phyloP scores from a whole-genome alignment of 1,140 invertebrate species.

The Drosophila santomea region DNA sequence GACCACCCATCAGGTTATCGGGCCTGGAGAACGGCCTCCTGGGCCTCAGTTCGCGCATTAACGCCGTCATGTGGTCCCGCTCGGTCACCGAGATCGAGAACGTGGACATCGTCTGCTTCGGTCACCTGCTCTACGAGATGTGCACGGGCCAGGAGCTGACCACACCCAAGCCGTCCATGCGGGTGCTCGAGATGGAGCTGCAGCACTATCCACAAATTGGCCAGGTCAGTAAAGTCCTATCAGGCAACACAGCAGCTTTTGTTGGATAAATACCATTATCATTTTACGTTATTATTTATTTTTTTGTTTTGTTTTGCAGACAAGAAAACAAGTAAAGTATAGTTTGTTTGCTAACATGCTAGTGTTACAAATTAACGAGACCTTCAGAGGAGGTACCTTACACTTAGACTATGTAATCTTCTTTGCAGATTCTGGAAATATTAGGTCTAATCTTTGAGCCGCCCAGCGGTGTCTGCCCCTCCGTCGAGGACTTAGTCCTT shows the following conservation, averaged over 20 bases:
- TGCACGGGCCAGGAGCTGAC: conserved; percentile 92
- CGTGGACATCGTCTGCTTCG: conserved; percentile 91
- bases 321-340: conserved; percentile 12
- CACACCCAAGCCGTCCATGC: conserved; percentile 89
- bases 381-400: too few relatives aligned
- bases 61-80: conserved; percentile 85
- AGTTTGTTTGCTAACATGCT: not conserved
- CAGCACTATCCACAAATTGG: conserved; percentile 90
- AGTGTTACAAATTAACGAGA: conserved; percentile 1
- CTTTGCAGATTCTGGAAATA: conserved; percentile 90
- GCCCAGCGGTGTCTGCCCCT: conserved; percentile 88
- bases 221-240: conserved; percentile 39
- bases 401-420: conserved; percentile 1
- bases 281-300: conserved; percentile 7
- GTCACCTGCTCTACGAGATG: conserved; percentile 96
- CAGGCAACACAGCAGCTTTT: too few relatives aligned
- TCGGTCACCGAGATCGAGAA: conserved; percentile 87
- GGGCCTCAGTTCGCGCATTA: conserved; percentile 90
- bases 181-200: conserved; percentile 90
- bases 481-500: conserved; percentile 91
- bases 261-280: not conserved
- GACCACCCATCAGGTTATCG: conserved; percentile 87
- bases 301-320: conserved; percentile 10
- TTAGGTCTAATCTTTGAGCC: conserved; percentile 92
- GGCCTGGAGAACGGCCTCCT: conserved; percentile 93